Conservation (phyloP, 92 coral and sea anemone species). For the Plumapathes pennacea region DNA sequence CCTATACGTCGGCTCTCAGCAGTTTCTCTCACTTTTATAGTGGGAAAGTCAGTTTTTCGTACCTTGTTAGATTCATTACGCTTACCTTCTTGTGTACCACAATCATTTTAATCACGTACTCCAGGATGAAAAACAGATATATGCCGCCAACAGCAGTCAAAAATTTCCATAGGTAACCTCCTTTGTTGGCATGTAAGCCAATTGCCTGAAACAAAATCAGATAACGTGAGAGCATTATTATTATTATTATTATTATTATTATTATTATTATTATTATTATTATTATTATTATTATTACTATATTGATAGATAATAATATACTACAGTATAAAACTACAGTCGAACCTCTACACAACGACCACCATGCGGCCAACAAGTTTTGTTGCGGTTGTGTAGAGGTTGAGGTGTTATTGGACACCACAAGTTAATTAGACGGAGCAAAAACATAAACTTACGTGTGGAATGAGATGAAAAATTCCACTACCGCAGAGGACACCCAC, state of each 20-base stretch:
- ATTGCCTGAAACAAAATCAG: constrained; percentile 9
- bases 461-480: constrained; percentile 42
- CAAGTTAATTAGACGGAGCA: neutral
- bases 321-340: neutral
- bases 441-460: constrained; percentile 14
- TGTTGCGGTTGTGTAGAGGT: too few species aligned
- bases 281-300: neutral
- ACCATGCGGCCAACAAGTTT: too few species aligned
- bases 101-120: constrained; percentile 11
- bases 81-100: too few species aligned
- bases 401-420: too few species aligned
- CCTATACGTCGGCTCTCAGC: too few species aligned
- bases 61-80: too few species aligned
- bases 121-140: constrained; percentile 24
- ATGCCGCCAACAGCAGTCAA: constrained; percentile 11
- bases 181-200: constrained; percentile 12
- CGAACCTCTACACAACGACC: neutral
- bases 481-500: constrained; percentile 47
- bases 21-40: too few species aligned
- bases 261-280: too few species aligned
- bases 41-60: too few species aligned
- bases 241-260: neutral
- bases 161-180: constrained; percentile 17
- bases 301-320: neutral
- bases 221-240: too few species aligned